phyloP scores from a whole-genome alignment of 1,140 invertebrate genomes.

The Macrocentrus cingulum region DNA sequence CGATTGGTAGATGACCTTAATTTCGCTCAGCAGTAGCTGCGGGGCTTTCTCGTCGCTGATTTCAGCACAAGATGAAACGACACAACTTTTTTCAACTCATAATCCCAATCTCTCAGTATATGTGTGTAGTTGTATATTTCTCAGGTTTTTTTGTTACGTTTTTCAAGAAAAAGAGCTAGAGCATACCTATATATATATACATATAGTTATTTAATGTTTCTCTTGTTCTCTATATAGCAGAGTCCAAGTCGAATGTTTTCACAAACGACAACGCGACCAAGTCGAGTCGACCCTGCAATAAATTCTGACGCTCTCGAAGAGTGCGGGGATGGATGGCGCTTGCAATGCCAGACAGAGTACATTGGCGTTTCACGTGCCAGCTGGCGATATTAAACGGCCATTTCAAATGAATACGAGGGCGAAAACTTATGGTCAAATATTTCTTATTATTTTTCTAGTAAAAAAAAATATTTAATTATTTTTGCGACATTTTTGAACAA shows the following conservation, averaged over 20 bases:
- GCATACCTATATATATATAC: too few relatives aligned
- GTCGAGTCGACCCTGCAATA: slow-evolving; percentile 10
- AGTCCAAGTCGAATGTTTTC: not conserved
- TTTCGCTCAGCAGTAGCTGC: slow-evolving; percentile 10
- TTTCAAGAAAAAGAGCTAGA: too few relatives aligned
- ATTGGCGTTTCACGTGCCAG: slow-evolving; percentile 30
- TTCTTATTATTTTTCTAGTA: slow-evolving; percentile 4
- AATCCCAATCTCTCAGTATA: too few relatives aligned
- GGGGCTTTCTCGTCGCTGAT: slow-evolving; percentile 1
- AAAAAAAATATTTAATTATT: not conserved
- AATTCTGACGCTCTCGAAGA: slow-evolving; percentile 16
- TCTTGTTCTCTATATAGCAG: too few relatives aligned
- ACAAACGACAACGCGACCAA: too few relatives aligned
- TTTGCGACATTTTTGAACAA: not conserved
- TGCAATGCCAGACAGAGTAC: slow-evolving; percentile 29
- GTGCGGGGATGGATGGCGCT: slow-evolving; percentile 9
- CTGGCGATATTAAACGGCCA: slow-evolving; percentile 29
- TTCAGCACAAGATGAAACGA: not conserved
- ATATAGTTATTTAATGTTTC: too few relatives aligned
- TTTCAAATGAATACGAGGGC: slow-evolving; percentile 16
- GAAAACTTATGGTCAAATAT: slow-evolving; percentile 15
- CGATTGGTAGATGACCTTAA: slow-evolving; percentile 9
- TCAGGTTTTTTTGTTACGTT: too few relatives aligned
- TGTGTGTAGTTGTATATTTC: too few relatives aligned
- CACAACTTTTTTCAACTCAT: too few relatives aligned